phyloP scores from a whole-genome alignment of 2,113 vertebrate species.

The Python bivittatus region DNA sequence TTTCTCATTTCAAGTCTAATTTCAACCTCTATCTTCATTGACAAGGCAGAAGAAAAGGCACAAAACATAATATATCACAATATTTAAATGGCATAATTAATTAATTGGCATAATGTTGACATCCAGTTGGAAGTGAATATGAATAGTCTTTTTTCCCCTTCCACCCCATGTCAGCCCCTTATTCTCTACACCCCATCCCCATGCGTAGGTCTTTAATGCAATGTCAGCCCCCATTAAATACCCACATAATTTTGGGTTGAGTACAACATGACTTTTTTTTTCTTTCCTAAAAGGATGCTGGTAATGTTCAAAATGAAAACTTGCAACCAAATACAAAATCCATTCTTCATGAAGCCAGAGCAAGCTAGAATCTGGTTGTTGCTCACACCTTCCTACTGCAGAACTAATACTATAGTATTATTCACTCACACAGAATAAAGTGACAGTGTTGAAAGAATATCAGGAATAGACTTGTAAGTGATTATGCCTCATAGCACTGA shows the following conservation, averaged over 20 bases:
- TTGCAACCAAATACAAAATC: neutral
- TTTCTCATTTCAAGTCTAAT: neutral
- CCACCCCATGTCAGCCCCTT: no score
- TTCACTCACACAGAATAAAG: neutral
- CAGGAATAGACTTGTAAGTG: neutral
- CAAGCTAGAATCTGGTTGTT: neutral
- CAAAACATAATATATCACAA: neutral
- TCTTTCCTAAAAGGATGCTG: neutral
- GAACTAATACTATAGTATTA: neutral
- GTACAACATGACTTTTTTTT: neutral
- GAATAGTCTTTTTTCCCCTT: rapidly evolving
- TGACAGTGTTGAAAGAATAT: neutral
- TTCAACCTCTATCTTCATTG: neutral
- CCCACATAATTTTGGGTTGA: neutral
- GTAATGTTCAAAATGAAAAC: neutral
- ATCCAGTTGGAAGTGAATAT: slow-evolving; percentile 41
- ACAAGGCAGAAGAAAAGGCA: no score
- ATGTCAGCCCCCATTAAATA: neutral
- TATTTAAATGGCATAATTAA: neutral
- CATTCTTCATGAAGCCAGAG: neutral
- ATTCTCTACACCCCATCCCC: neutral
- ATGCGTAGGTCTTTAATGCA: neutral
- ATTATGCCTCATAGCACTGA: no score
- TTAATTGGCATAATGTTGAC: slow-evolving; percentile 60
- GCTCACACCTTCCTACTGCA: neutral